Evolutionary conservation across 2,797 vertebrate genomes (phyloP), one percentile per base, ranked within the genome.

Genomic region (Neosalanx taihuensis): DNA sequence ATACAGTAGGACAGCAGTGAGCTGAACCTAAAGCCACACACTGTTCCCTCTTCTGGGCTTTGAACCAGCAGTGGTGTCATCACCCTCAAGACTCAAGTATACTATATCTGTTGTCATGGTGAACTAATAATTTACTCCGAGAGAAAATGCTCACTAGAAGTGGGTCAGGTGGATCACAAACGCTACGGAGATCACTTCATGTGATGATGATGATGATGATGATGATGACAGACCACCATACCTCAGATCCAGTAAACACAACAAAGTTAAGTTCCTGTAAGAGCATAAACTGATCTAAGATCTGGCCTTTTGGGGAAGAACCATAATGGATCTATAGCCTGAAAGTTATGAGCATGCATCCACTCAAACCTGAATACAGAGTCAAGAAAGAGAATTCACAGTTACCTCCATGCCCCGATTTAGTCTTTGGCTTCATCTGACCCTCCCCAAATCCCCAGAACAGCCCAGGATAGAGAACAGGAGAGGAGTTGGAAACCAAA

Each of bases 121-220:
- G 31, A 68, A 74, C 69, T 18, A 59, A 67, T 73, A 9, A 74
- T 69, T 33, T 62, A 15, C 67, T 64, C 37, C 5, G 72, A n/a
- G 58, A 64, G 31, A 30, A 63, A 35, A 17, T 63, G 61, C 72
- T 57, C 30, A 58, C 37, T 63, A 37, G 65, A 74, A 74, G 68
- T 68, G 67, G 72, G 72, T 69, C 72, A 74, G 56, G 29, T 29
- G 63, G 51, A n/a, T 67, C 33, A 60, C 71, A 67, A 23, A 26
- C n/a, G 29, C 64, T 20, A 46, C 1, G 33, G 37, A 10, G 37
- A 15, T 67, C 56, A 30, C n/a, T 41, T 13, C 10, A 9, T n/a
- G 6, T 41, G 59, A 59, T 57, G 53, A 18, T 57, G n/a, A n/a
- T 53, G 35, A 37, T 37, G 35, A 37, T 37, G 35, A 37, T 37